Percentiles rank a stretch among this genome's conserved stretches.
These are phyloP conservation scores for Eunapius fragilis DNA, from an alignment of 37 sponge, comb jelly and placozoan genomes.

Conservation along the genomic window DNA sequence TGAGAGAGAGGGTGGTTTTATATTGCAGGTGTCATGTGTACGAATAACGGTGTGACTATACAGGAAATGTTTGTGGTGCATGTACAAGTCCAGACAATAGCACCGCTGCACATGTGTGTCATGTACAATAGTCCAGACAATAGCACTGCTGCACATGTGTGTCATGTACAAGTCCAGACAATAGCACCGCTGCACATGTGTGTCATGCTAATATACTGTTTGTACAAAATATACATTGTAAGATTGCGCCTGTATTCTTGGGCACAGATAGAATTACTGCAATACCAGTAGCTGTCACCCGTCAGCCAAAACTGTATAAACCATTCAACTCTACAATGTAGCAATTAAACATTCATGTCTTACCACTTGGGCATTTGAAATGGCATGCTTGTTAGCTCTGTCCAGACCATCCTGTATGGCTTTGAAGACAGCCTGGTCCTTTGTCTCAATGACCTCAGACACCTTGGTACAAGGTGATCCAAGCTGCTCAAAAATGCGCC, in stretches of 20 bases:
- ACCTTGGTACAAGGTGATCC: conserved; percentile 7
- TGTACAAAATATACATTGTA: too few relatives aligned
- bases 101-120: too few relatives aligned
- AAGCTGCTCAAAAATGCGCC: conserved; percentile 5
- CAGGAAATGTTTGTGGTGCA: not conserved
- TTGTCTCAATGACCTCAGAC: conserved; percentile 11
- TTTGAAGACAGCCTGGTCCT: conserved; percentile 17
- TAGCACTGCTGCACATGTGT: not conserved
- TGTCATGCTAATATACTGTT: not conserved
- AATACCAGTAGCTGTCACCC: too few relatives aligned
- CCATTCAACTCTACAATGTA: too few relatives aligned
- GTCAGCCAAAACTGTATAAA: too few relatives aligned
- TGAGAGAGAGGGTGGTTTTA: too few relatives aligned
- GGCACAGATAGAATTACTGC: too few relatives aligned
- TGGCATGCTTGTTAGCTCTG: conserved; percentile 3
- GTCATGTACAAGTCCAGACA: too few relatives aligned
- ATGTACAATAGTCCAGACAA: not conserved
- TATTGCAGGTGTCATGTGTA: too few relatives aligned
- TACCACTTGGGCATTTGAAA: conserved; percentile 15
- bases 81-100: not conserved
- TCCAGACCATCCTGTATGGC: conserved; percentile 25
- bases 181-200: not conserved
- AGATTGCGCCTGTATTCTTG: too few relatives aligned
- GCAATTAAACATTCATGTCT: not conserved
- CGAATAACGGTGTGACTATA: not conserved